A percentile compares a stretch with the other conserved stretches of the same genome.
Evolutionary conservation across 2,113 vertebrate species (phyloP).

Genomic region (Istiophorus platypterus): DNA sequence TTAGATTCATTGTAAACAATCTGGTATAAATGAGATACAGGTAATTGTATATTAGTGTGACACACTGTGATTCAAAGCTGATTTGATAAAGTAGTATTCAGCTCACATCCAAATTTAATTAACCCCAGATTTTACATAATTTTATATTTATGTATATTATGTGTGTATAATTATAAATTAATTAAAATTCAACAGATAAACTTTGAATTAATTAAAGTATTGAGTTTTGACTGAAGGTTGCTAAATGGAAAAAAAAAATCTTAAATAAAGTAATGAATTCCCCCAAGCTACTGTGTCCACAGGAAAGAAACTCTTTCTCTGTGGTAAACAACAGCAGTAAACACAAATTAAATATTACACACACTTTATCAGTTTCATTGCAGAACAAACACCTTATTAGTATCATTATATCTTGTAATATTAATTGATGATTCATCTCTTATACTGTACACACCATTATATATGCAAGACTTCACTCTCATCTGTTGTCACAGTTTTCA

Average conservation of each 20-base stretch:
- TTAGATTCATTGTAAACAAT: not conserved
- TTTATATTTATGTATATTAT: not conserved
- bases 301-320: not conserved
- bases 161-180: not conserved
- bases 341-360: constrained; percentile 30
- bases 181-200: not conserved
- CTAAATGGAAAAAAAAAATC: too few species aligned
- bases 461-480: constrained; percentile 7
- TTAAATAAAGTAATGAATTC: not conserved
- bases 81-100: not conserved
- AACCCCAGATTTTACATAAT: not conserved
- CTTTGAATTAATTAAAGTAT: not conserved
- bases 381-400: constrained; percentile 11
- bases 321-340: constrained; percentile 19
- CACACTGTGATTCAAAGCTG: not conserved
- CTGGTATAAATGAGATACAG: not conserved
- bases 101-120: not conserved
- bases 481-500: constrained; percentile 21
- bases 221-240: not conserved
- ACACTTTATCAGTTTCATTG: not conserved
- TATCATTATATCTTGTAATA: not conserved
- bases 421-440: constrained; percentile 43
- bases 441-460: not conserved
- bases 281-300: not conserved
- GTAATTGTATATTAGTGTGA: not conserved